phyloP scores from a whole-genome alignment of 2,797 vertebrate genomes.

The Chelidonichthys spinosus region DNA sequence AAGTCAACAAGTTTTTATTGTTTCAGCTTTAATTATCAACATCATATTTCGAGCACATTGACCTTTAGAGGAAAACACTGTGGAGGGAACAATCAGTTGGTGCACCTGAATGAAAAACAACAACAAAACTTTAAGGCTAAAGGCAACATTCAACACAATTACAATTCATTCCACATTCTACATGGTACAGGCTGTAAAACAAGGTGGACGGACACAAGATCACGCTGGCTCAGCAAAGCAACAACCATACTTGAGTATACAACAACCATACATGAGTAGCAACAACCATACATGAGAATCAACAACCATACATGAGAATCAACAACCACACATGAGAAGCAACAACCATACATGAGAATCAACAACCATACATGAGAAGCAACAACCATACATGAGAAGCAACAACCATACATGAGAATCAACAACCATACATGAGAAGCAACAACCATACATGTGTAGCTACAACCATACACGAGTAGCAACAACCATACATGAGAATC shows the following conservation, averaged over 20 bases:
- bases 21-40: conserved; percentile 31
- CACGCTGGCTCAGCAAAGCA: background rate
- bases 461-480: background rate
- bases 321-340: background rate
- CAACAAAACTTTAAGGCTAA: conserved; percentile 62
- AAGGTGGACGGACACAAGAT: conserved; percentile 10
- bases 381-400: no score
- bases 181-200: background rate
- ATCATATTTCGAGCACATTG: conserved; percentile 12
- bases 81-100: conserved; percentile 47
- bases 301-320: no score
- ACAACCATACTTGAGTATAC: background rate
- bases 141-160: conserved; percentile 41
- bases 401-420: no score
- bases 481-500: background rate
- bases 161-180: conserved; percentile 36
- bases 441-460: background rate
- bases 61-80: conserved; percentile 41
- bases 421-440: no score
- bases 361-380: no score
- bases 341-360: no score
- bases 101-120: conserved; percentile 46
- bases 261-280: background rate
- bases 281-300: background rate
- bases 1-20: conserved; percentile 16